Evolutionary conservation across 2,888 invertebrate genomes (phyloP), one percentile per base, ranked within the genome.

Genomic region (Zygogramma bicolorata): DNA sequence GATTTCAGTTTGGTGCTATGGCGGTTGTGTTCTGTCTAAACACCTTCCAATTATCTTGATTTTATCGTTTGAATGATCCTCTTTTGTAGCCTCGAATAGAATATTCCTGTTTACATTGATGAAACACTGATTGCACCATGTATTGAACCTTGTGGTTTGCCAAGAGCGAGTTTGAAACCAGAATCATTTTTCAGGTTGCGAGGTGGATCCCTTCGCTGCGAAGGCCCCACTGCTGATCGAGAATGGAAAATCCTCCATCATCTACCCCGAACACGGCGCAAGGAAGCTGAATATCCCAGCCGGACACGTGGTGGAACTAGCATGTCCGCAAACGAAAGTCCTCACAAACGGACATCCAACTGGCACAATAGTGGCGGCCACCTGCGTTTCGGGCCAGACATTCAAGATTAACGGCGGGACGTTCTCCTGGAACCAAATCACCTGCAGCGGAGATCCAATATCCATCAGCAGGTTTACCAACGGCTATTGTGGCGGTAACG

Each of bases 401-500:
- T 83, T 85, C 65, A 66, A 60, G 10, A 67, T 81, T 7, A 70
- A 76, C n/a, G 71, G 71, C 18, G 40, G 77, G 65, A 74, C 71
- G 49, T 73, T 76, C 42, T 80, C 80, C 0, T 90, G 90, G 77
- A 85, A 86, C 5, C 83, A 84, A 4, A 82, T 90, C 18, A 85
- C 86, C 6, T 90, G 90, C 79, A 85, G 85, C 0, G 75, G 77
- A 0, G 84, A 89, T 75, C 79, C 89, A 0, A 81, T 69, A 65
- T 87, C 88, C 72, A 85, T 87, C 0, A 87, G 89, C 0, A 81
- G 86, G 71, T 82, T 77, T 38, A 89, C 89, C 1, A 83, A 81
- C 6, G 80, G 83, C 10, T 85, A 85, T 61, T 91, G 91, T 77
- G 87, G 83, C 70, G 83, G 83, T 65, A 87, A 88, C 71, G 87